Conservation (phyloP, 2,797 vertebrate species). For the Pangasius mekongensis region DNA sequence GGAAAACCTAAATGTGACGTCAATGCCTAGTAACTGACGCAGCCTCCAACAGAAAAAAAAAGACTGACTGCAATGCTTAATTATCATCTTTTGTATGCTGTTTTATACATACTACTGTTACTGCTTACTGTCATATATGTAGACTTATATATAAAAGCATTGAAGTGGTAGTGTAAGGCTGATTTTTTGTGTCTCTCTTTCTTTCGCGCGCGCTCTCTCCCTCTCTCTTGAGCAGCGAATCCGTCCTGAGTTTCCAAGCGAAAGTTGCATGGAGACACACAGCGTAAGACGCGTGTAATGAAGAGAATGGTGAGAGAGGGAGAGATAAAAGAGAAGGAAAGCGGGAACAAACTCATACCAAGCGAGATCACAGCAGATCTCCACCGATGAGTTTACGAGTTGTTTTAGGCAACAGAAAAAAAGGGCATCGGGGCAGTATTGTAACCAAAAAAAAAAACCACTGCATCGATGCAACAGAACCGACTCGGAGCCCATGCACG, state of each 20-base stretch:
- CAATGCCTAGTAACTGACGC: conserved; percentile 98
- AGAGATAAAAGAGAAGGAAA: conserved; percentile 56
- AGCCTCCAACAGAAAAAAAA: conserved; percentile 82
- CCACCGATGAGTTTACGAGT: conserved; percentile 28
- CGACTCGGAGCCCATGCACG: conserved; percentile 75
- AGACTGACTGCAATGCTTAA: conserved; percentile 74
- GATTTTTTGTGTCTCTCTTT: conserved; percentile 1
- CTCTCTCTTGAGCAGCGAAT: conserved; percentile 56
- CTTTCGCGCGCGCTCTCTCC: conserved; percentile 16
- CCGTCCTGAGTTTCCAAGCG: conserved; percentile 66
- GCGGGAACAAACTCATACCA: conserved; percentile 51
- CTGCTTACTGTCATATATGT: not conserved
- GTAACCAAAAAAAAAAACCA: conserved; percentile 61
- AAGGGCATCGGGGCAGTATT: not conserved
- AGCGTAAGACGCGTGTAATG: conserved; percentile 60
- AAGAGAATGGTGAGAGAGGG: conserved; percentile 53
- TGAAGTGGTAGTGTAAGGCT: conserved; percentile 4
- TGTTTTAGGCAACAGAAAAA: conserved; percentile 34
- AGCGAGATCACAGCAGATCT: conserved; percentile 34
- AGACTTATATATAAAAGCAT: not conserved
- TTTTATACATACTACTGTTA: not conserved
- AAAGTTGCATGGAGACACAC: conserved; percentile 70
- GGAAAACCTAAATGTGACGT: conserved; percentile 99
- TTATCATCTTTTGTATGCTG: conserved; percentile 73
- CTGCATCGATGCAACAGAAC: conserved; percentile 83